phyloP scores from a whole-genome alignment of 2,797 vertebrate genomes.

The Hafferia zeledoni region DNA sequence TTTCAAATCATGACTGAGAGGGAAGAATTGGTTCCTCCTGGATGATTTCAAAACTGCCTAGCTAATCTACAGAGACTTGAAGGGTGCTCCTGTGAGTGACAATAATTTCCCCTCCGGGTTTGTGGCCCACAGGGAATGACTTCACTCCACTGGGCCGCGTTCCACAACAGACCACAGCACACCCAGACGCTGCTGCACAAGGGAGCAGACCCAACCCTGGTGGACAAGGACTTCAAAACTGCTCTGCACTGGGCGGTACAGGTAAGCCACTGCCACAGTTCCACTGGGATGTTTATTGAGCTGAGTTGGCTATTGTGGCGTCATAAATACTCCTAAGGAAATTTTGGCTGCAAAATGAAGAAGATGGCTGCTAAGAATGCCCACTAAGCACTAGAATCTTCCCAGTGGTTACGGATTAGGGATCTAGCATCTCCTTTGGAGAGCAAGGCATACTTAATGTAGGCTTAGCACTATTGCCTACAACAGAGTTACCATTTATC shows the following conservation, averaged over 20 bases:
- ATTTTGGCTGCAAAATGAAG: not conserved
- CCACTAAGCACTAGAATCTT: not conserved
- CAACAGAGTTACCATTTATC: not conserved
- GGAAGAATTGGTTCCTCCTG: not conserved
- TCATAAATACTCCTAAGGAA: not conserved
- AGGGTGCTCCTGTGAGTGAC: not conserved
- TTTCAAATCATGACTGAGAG: not conserved
- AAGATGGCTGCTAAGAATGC: not conserved
- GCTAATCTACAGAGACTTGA: not conserved
- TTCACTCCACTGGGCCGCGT: constrained; percentile 89
- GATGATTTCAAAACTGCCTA: not conserved
- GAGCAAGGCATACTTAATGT: not conserved
- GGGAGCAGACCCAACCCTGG: constrained; percentile 85
- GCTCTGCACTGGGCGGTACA: constrained; percentile 90
- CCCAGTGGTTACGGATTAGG: not conserved
- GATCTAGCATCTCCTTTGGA: not conserved
- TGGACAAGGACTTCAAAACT: constrained; percentile 90
- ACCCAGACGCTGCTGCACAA: constrained; percentile 84
- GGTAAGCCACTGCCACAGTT: constrained; percentile 44
- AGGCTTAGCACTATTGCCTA: not conserved
- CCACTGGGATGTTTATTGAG: not conserved
- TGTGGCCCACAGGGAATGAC: constrained; percentile 86
- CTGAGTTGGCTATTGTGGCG: not conserved
- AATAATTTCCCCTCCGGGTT: not conserved
- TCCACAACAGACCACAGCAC: constrained; percentile 87